Percentiles rank a stretch among this genome's conserved stretches.
phyloP scores from a whole-genome alignment of 1,140 invertebrate species.

The Helicoverpa zea region DNA sequence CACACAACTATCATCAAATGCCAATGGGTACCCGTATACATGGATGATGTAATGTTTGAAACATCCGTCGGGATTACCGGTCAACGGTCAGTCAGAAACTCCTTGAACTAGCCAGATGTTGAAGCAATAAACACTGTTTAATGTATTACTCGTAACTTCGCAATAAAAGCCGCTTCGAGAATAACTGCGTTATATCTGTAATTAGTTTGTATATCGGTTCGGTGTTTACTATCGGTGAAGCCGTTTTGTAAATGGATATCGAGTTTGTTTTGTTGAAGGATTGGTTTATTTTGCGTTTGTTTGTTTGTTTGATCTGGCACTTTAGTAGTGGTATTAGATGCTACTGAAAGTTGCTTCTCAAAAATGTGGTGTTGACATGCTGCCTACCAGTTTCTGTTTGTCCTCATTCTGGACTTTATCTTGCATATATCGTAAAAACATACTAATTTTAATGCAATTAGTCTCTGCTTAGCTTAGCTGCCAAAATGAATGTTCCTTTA shows the following conservation, averaged over 20 bases:
- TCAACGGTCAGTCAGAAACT: slow-evolving; percentile 15
- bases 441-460: no score
- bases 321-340: no score
- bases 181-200: slow-evolving; percentile 29
- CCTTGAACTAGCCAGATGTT: slow-evolving; percentile 33
- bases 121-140: slow-evolving; percentile 34
- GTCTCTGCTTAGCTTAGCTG: no score
- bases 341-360: no score
- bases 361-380: no score
- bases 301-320: background rate
- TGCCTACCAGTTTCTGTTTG: no score
- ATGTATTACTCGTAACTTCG: slow-evolving; percentile 20
- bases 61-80: slow-evolving; percentile 9
- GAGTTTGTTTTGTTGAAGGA: background rate
- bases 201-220: slow-evolving; percentile 25
- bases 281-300: background rate
- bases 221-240: background rate
- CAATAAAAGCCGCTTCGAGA: slow-evolving; percentile 23
- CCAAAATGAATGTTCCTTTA: no score
- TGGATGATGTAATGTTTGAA: background rate
- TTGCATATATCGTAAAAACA: no score
- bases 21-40: background rate
- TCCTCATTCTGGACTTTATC: no score
- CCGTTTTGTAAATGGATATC: background rate
- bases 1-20: background rate